Evolutionary conservation across 2,888 invertebrate genomes (phyloP), one percentile per base, ranked within the genome.

Genomic region (Rotaria sp.): DNA sequence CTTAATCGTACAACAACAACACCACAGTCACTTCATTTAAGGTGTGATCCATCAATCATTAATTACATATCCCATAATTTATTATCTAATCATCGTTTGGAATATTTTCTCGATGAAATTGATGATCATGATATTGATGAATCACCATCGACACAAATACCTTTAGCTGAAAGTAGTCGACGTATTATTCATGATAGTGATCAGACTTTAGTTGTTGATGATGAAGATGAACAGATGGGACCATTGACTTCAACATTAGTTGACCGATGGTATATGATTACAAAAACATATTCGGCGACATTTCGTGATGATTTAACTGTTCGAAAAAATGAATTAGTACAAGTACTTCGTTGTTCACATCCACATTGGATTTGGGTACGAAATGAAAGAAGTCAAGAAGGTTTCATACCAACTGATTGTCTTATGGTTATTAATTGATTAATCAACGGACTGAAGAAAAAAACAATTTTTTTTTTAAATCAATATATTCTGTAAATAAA

Each of bases 301-400:
- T 80, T 80, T 80, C 41, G 45, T n/a, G 41, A 80, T 45, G 80
- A 80, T 80, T 80, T 80, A 80, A 45, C 45, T 45, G 80, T 80
- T 15, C 26, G 45, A 80, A 80, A 80, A 45, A 45, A 80, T 45
- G 80, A 80, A 80, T n/a, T 45, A 45, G 45, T 80, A 45, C 80
- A 80, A 80, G 45, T 80, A 13, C 26, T 80, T 45, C 41, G 45
- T 45, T 45, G 45, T 45, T 45, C 80, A 45, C 80, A 80, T 80
- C 80, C 80, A 13, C 80, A 80, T 45, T 80, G 80, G 80, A 10
- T 80, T 45, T 80, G 80, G 80, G n/a, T 80, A n/a, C 26, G 45
- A 80, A 80, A 80, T 80, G 80, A 80, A 45, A n/a, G n/a, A n/a
- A 80, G 45, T 80, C 2, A 80, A 13, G 80, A 80, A 45, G 80